These are phyloP conservation scores for Eclectus roratus DNA, from an alignment of 2,113 vertebrate species.

Conservation along the genomic window DNA sequence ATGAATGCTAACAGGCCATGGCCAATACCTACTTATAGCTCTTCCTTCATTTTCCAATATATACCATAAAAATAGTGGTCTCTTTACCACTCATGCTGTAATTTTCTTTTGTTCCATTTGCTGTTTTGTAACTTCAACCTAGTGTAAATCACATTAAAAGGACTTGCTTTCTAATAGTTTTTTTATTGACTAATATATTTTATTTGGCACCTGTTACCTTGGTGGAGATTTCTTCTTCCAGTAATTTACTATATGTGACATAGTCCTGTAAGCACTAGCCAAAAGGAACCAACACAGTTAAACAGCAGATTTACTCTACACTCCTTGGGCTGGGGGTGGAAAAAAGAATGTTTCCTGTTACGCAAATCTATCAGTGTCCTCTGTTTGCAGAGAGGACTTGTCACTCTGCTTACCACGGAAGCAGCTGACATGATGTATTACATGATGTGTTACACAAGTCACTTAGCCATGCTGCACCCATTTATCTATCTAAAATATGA, in stretches of 20 bases:
- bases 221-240: constrained; percentile 26
- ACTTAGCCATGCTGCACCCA: neutral
- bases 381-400: neutral
- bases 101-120: constrained; percentile 45
- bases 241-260: constrained; percentile 37
- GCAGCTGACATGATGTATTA: neutral
- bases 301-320: constrained; percentile 18
- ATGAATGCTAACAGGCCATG: neutral
- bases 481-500: constrained; percentile 27
- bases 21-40: neutral
- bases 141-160: constrained; percentile 64
- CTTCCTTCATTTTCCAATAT: neutral
- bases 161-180: constrained; percentile 49
- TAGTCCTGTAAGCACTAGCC: constrained; percentile 12
- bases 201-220: constrained; percentile 54
- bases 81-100: neutral
- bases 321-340: neutral
- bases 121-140: constrained; percentile 7
- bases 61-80: neutral
- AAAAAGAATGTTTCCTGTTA: neutral
- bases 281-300: constrained; percentile 1
- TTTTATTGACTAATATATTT: constrained; percentile 64
- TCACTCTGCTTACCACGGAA: neutral
- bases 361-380: neutral
- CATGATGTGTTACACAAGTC: neutral